These are phyloP conservation scores for Tetropium fuscum DNA, from an alignment of 2,888 invertebrate species.

Conservation along the genomic window DNA sequence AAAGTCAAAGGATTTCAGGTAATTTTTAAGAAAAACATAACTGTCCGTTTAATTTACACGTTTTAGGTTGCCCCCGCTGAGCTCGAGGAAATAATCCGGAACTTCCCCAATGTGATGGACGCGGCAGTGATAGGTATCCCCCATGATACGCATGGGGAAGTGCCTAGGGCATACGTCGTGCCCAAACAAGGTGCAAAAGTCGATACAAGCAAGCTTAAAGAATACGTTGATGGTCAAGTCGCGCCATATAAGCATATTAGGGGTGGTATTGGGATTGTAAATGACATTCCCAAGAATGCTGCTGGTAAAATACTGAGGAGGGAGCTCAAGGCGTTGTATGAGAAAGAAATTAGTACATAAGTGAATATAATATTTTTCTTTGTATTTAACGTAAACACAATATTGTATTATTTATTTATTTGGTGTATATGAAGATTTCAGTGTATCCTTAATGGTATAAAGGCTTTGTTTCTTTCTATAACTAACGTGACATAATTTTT, in stretches of 20 bases:
- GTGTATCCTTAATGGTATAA: too few species aligned
- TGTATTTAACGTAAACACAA: too few species aligned
- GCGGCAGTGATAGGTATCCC: constrained; percentile 86
- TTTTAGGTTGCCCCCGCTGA: constrained; percentile 87
- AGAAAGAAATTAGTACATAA: constrained; percentile 68
- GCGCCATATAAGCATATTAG: constrained; percentile 80
- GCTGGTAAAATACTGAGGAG: constrained; percentile 72
- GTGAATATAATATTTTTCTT: too few species aligned
- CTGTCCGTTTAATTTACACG: background rate
- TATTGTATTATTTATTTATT: too few species aligned
- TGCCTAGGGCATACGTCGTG: constrained; percentile 81
- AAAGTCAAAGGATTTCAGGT: constrained; percentile 76
- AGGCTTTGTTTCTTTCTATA: too few species aligned
- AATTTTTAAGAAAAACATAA: too few species aligned
- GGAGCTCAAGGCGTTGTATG: constrained; percentile 54
- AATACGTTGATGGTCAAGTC: constrained; percentile 76
- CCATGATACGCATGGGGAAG: constrained; percentile 77
- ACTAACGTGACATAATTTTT: too few species aligned
- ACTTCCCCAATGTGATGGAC: constrained; percentile 81
- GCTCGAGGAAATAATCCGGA: constrained; percentile 79
- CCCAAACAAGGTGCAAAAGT: constrained; percentile 65
- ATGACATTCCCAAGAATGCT: constrained; percentile 70
- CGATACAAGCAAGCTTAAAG: constrained; percentile 70
- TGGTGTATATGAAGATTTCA: too few species aligned
- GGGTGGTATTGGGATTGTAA: constrained; percentile 68